Conservation (phyloP, 1,140 invertebrate genomes). For the Drosophila mayri region DNA sequence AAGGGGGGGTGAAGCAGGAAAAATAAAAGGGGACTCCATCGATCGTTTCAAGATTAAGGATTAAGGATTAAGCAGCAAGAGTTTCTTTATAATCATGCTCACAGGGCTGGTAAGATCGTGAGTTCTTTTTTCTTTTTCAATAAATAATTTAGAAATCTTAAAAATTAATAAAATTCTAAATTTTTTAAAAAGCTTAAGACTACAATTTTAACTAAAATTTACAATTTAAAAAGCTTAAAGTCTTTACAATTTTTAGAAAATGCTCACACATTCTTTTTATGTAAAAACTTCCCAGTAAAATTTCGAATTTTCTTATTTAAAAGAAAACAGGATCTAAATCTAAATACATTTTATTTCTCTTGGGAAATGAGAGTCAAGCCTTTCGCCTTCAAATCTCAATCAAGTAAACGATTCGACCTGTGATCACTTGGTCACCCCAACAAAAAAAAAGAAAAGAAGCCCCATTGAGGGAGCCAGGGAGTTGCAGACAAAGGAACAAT, state of each 20-base stretch:
- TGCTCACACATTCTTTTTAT: too few species aligned
- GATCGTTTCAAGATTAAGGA: constrained; percentile 8
- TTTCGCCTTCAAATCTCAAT: constrained; percentile 17
- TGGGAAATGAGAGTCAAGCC: neutral
- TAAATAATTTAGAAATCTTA: neutral
- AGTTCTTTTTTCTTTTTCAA: rapidly evolving
- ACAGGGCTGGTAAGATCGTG: too few species aligned
- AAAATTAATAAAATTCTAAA: neutral
- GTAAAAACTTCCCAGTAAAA: too few species aligned
- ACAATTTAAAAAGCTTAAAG: neutral
- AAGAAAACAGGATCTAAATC: too few species aligned
- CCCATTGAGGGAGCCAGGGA: constrained; percentile 1
- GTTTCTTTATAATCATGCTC: constrained; percentile 3
- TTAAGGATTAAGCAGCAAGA: constrained; percentile 13
- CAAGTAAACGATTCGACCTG: constrained; percentile 11
- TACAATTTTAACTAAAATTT: neutral
- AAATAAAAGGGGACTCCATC: neutral
- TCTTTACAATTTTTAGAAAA: neutral
- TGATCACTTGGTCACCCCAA: constrained; percentile 2
- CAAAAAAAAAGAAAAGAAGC: neutral
- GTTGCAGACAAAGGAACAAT: constrained; percentile 40
- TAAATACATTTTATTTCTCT: neutral
- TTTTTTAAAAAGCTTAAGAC: neutral
- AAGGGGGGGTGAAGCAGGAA: neutral
- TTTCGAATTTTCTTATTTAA: too few species aligned